Conservation (phyloP, 2,113 vertebrate species). For the Phaethon lepturus region DNA sequence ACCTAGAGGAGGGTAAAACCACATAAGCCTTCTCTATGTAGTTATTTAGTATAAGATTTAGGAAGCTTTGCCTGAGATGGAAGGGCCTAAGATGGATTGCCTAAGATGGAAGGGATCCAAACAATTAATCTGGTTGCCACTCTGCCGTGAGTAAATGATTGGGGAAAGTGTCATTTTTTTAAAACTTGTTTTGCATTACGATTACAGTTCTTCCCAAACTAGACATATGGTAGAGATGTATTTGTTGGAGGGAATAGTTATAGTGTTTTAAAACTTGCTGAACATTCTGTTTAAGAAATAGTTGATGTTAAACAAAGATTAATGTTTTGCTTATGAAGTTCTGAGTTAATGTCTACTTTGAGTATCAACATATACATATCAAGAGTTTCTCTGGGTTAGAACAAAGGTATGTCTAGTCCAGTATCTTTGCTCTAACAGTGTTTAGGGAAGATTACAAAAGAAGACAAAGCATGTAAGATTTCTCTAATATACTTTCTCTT, state of each 20-base stretch:
- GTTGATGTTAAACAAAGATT: neutral
- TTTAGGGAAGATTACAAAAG: neutral
- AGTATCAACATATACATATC: neutral
- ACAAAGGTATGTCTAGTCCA: neutral
- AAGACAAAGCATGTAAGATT: neutral
- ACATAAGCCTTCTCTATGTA: neutral
- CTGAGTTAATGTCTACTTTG: neutral
- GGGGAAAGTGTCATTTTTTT: neutral
- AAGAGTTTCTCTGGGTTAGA: neutral
- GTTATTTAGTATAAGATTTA: neutral
- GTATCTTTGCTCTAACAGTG: neutral
- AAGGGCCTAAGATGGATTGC: neutral
- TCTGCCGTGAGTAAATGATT: neutral
- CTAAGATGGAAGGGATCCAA: neutral
- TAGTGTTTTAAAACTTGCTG: constrained; percentile 3
- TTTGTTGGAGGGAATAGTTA: neutral
- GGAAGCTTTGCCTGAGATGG: neutral
- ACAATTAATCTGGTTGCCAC: neutral
- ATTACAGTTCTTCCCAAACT: neutral
- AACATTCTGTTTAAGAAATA: neutral
- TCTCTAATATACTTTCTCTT: neutral
- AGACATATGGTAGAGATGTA: neutral
- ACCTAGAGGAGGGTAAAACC: neutral
- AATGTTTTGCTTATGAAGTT: neutral
- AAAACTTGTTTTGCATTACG: neutral